These are phyloP conservation scores for Ginglymostoma cirratum DNA, from an alignment of 2,113 vertebrate species.

Conservation along the genomic window DNA sequence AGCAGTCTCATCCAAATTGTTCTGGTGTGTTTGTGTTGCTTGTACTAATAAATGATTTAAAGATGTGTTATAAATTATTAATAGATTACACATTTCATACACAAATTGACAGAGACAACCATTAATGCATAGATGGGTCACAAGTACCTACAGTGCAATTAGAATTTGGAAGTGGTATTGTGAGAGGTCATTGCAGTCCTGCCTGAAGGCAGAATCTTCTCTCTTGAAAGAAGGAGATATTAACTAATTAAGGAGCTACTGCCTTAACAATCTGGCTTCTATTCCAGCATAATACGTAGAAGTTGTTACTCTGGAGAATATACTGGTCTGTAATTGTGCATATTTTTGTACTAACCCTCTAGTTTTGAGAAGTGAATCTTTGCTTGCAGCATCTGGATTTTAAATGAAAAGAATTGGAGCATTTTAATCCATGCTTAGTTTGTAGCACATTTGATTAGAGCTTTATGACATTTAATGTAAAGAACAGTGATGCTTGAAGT, in stretches of 20 bases:
- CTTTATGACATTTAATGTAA: not conserved
- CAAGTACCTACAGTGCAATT: not conserved
- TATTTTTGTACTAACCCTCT: not conserved
- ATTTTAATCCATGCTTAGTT: not conserved
- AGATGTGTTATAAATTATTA: not conserved
- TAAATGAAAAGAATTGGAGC: not conserved
- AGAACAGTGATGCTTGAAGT: not conserved
- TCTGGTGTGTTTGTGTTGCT: not conserved
- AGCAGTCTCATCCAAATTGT: not conserved
- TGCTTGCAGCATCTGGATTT: not conserved
- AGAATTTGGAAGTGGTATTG: not conserved
- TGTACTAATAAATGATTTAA: not conserved
- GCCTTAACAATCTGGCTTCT: not conserved
- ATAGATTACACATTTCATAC: not conserved
- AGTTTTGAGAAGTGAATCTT: not conserved
- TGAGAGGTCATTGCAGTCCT: not conserved
- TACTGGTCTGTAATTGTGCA: not conserved
- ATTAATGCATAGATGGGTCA: not conserved
- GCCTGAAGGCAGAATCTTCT: not conserved
- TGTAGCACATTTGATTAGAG: not conserved
- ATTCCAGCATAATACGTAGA: not conserved
- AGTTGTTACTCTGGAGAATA: not conserved
- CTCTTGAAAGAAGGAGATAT: not conserved
- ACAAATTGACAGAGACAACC: not conserved
- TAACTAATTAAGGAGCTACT: not conserved